Base-by-base conservation (phyloP, 1,140 invertebrate species). In the Drosophila melanica region DNA sequence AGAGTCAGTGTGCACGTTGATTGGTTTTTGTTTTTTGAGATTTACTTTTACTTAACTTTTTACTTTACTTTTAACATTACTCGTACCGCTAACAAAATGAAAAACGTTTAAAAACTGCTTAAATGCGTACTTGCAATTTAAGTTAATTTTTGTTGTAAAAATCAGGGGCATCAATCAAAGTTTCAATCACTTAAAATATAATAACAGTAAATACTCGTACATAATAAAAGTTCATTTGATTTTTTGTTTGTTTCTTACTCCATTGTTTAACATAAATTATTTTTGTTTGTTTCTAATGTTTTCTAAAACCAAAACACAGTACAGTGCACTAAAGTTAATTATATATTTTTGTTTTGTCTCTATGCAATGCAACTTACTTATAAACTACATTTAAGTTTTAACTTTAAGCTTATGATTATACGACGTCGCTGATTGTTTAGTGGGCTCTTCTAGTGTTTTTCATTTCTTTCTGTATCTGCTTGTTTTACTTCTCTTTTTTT, bases 271-370 rank as follows among this genome's bases (percentile, higher is more conserved):
- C 66, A 68, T 74, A 75, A 64, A 64, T 71, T 57, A 23, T 30
- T 50, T 30, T 62, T 70, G 35, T 33, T 69, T 86, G 81, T 81
- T 59, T 41, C 75, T 81, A 64, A 55, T 75, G 72, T 79, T 90
- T 80, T 79, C 90, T 85, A 79, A 85, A 85, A 90, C 81, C 82
- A 81, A 91, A 91, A 91, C 82, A 90, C 84, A 91, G 84, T 89
- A 82, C 66, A 76, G 84, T 87, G 79, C 84, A 87, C 60, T 84
- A 64, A 75, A 85, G 53, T 80, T 85, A 84, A 75, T 62, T 71
- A 57, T 82, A 82, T 65, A 4, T 39, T 45, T 57, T 50, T 39
- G 18, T 54, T 11, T 37, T 42, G 35, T 69, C 20, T 55, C n/a
- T 78, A 72, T 66, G 73, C 79, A 82, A 89, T 79, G 75, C 75